Conservation (phyloP, 2,888 invertebrate genomes). For the Pseudoips prasinana region DNA sequence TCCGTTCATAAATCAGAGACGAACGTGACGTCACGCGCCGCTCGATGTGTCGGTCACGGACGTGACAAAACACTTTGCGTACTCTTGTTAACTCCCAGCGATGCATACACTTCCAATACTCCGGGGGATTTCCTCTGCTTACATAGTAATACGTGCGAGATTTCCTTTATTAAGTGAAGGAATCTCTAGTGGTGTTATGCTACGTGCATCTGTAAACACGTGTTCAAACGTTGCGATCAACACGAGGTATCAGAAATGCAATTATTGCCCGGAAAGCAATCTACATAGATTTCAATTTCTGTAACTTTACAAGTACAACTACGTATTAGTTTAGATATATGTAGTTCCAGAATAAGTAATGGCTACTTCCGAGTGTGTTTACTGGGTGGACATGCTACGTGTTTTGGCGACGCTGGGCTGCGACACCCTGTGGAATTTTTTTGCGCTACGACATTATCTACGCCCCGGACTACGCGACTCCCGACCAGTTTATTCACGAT, state of each 20-base stretch:
- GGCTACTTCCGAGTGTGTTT: no score
- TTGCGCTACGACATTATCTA: conserved; percentile 29
- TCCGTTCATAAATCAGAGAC: conserved; percentile 70
- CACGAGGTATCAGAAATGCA: no score
- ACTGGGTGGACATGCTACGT: conserved; percentile 16
- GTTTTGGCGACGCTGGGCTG: conserved; percentile 21
- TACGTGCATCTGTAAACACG: no score
- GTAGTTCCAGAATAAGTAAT: no score
- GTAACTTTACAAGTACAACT: neutral
- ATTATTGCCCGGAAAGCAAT: no score
- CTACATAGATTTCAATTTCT: no score
- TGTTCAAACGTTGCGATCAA: no score
- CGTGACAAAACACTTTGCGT: conserved; percentile 56
- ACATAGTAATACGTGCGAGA: conserved; percentile 16
- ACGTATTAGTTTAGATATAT: no score
- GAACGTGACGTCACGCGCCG: conserved; percentile 67
- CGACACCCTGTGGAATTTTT: conserved; percentile 17
- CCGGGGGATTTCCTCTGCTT: conserved; percentile 7
- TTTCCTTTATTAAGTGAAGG: no score
- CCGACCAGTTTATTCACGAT: conserved; percentile 28
- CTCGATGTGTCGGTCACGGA: conserved; percentile 57
- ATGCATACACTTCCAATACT: conserved; percentile 21
- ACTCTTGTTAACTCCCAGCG: conserved; percentile 26
- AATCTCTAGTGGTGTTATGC: no score
- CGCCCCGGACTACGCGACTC: conserved; percentile 16